Evolutionary conservation across 1,140 invertebrate genomes (phyloP).

Genomic region (Zaprionus taronus): DNA sequence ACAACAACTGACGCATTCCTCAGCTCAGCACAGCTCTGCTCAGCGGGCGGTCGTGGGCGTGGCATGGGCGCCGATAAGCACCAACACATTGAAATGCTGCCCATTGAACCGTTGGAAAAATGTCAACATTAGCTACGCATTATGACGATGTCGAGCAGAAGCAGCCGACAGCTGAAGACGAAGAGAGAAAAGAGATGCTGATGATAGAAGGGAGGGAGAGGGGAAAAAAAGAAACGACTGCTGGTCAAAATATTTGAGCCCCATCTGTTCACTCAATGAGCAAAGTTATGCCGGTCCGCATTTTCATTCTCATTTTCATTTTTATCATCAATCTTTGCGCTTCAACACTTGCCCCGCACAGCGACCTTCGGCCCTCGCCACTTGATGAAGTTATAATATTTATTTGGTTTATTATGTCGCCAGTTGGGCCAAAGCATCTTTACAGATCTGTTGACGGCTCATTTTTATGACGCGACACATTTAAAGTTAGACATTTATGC

Average conservation of each 20-base stretch:
- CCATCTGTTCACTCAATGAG: constrained; percentile 18
- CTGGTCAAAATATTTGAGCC: constrained; percentile 48
- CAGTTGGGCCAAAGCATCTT: constrained; percentile 42
- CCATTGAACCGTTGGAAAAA: constrained; percentile 73
- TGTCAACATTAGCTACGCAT: constrained; percentile 72
- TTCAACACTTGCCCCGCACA: constrained; percentile 66
- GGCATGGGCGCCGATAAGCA: constrained; percentile 47
- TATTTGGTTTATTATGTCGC: constrained; percentile 72
- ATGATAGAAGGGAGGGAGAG: neutral
- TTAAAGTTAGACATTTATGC: neutral
- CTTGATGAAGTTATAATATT: constrained; percentile 76
- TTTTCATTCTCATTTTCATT: constrained; percentile 37
- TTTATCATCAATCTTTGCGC: constrained; percentile 77
- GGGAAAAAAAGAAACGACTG: neutral
- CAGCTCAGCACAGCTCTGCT: constrained; percentile 35
- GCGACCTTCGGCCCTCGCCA: constrained; percentile 34
- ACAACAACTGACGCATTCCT: constrained; percentile 42
- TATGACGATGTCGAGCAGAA: constrained; percentile 55
- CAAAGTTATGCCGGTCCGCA: constrained; percentile 43
- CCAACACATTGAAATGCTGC: constrained; percentile 62
- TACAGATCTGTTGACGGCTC: constrained; percentile 52
- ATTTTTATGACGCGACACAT: constrained; percentile 13
- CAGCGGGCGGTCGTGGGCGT: constrained; percentile 25
- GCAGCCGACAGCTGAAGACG: constrained; percentile 12
- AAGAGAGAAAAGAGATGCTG: neutral